Evolutionary conservation across 53 echinoderm and acorn worm genomes (phyloP), one percentile per base, ranked within the genome.

Genomic region (Mesocentrotus franciscanus): DNA sequence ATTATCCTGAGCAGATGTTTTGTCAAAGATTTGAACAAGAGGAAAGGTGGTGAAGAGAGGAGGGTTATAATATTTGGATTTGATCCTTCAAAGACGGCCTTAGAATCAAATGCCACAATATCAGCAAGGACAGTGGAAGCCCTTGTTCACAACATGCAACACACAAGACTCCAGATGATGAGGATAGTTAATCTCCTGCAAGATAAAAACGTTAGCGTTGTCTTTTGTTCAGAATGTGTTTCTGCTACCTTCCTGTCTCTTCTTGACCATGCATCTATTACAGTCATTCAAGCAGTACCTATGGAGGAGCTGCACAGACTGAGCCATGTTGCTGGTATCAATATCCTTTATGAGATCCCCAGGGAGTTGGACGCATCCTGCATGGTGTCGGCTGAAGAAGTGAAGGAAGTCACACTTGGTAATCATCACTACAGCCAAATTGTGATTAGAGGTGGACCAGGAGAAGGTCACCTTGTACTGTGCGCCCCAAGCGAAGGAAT

Each of bases 401-500:
- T 92, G 17, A 66, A 92, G 33, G 61, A 92, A 17, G 42, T 97
- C 17, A 71, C 66, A 24, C 26, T 96, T 22, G 97, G 96, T 30
- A 71, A 89, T 36, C 58, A 66, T 22, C 62, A 56, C 26, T 93
- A 92, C 85, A 85, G 93, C 42, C 94, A 95, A 24, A 34, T 97
- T 22, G 94, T 94, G 16, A 26, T 96, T 16, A 22, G 60, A 36
- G 56, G 17, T 33, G 75, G 39, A 18, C 39, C 89, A 85, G 55
- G 56, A 4, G 61, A 56, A 33, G 93, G 87, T 71, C 97, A 97
- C 26, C 92, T 97, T 35, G 15, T 97, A 75, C 64, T 97, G 12
- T 97, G 97, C 85, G 95, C 95, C 26, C 97, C 97, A 89, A 96
- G 95, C 24, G 94, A 97, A 91, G 96, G 96, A 22, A 92, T 97